phyloP scores from a whole-genome alignment of 2,888 invertebrate species.

The Nephrotoma appendiculata region DNA sequence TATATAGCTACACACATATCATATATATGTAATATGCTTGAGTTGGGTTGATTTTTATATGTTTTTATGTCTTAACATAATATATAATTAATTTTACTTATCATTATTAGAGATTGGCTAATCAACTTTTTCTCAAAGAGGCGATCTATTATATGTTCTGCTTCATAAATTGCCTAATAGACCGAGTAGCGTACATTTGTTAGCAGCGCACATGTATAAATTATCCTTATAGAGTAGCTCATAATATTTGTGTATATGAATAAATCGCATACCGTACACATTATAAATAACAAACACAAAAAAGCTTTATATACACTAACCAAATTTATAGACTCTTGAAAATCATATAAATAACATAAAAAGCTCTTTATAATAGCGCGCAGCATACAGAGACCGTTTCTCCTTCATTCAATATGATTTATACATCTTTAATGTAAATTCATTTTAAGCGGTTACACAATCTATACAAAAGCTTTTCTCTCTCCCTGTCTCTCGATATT shows the following conservation, averaged over 20 bases:
- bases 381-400: not conserved
- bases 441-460: not conserved
- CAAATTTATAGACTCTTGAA: not conserved
- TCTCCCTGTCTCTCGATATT: not conserved
- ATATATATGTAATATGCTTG: not conserved
- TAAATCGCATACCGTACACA: not conserved
- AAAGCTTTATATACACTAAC: not conserved
- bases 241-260: not conserved
- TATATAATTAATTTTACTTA: not conserved
- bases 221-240: not conserved
- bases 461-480: not conserved
- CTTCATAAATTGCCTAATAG: not conserved
- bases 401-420: not conserved
- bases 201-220: too few relatives aligned
- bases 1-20: not conserved
- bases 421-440: not conserved
- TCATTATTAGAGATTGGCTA: not conserved
- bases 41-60: not conserved
- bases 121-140: not conserved
- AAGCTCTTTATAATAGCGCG: not conserved
- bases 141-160: not conserved
- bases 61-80: not conserved
- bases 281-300: not conserved
- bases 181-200: too few relatives aligned
- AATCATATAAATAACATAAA: not conserved